Conservation (phyloP, 37 sponge, comb jelly and placozoan genomes). For the Beroe forskalii region DNA sequence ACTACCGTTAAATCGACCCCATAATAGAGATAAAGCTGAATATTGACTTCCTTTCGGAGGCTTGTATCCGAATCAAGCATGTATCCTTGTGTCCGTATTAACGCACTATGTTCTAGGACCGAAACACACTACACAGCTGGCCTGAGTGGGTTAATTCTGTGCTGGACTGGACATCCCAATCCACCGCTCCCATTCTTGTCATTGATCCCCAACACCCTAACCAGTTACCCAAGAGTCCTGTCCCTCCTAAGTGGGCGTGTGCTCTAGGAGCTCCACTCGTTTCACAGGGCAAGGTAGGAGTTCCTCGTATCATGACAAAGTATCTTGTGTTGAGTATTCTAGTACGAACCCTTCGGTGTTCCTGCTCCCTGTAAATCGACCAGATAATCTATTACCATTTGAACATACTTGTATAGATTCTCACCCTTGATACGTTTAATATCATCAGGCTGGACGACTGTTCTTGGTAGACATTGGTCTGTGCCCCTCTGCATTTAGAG, state of each 20-base stretch:
- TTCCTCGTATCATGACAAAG: not conserved
- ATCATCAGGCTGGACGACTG: constrained; percentile 41
- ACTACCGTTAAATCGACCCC: no score
- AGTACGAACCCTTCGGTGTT: no score
- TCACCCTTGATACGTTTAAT: no score
- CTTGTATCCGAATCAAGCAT: no score
- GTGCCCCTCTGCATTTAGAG: constrained; percentile 16
- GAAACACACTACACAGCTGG: constrained; percentile 23
- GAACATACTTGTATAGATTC: no score
- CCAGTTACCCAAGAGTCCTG: not conserved
- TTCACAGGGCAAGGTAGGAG: constrained; percentile 36
- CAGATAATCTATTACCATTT: no score
- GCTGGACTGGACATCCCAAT: constrained; percentile 14
- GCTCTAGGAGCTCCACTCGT: constrained; percentile 59
- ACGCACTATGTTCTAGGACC: no score
- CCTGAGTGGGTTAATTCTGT: constrained; percentile 24
- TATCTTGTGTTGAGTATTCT: no score
- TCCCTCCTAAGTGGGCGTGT: constrained; percentile 2
- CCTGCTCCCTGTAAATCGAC: no score
- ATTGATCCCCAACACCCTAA: constrained; percentile 49
- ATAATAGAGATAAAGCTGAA: no score
- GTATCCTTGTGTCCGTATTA: no score
- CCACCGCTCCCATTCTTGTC: constrained; percentile 4
- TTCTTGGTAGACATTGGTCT: constrained; percentile 52
- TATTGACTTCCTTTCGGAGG: no score